Conservation (phyloP, 2,113 vertebrate genomes). For the Pedionomus torquatus region DNA sequence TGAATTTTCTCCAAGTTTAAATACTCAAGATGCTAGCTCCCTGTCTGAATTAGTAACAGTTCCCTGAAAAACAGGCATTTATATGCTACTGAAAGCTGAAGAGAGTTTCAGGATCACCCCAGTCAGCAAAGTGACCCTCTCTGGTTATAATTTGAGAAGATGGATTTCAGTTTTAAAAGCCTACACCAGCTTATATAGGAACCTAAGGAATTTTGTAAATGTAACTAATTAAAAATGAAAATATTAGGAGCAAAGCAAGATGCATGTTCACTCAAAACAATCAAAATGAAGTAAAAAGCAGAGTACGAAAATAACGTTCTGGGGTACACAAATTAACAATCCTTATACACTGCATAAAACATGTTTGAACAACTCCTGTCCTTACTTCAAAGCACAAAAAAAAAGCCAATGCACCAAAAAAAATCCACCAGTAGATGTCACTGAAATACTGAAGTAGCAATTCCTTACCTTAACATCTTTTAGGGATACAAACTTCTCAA, state of each 20-base stretch:
- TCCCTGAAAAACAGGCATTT: background rate
- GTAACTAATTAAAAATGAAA: background rate
- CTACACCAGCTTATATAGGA: background rate
- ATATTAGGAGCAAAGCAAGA: background rate
- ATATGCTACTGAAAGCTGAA: background rate
- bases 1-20: background rate
- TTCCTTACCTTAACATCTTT: conserved; percentile 89
- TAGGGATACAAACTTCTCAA: conserved; percentile 89
- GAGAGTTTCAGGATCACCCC: background rate
- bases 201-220: background rate
- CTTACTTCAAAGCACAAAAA: background rate
- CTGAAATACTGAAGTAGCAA: background rate
- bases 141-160: background rate
- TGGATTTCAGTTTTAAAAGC: background rate
- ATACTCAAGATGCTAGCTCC: background rate
- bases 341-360: background rate
- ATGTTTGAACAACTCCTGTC: background rate
- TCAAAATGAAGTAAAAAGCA: background rate
- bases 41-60: background rate
- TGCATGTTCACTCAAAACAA: background rate
- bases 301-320: background rate
- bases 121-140: background rate
- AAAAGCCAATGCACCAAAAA: background rate
- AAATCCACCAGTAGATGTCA: conserved; percentile 38
- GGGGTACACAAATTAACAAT: background rate